Conservation (phyloP, 2,113 vertebrate species). For the Rattus rattus region DNA sequence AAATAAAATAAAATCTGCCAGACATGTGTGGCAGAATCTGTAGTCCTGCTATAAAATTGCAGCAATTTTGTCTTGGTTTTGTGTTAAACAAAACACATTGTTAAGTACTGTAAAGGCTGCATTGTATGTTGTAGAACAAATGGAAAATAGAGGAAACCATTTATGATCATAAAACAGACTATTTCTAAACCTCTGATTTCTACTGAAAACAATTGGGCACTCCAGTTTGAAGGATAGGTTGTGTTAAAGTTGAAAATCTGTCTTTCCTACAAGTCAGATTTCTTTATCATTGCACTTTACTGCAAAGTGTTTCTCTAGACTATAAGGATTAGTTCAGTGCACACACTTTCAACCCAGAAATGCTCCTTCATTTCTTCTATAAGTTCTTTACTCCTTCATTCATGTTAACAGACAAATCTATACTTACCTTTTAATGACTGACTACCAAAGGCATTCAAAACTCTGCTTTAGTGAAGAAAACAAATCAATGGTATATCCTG, state of each 20-base stretch:
- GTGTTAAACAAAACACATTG: neutral
- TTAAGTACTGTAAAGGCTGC: neutral
- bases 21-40: neutral
- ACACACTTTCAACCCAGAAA: neutral
- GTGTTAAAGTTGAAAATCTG: neutral
- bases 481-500: neutral
- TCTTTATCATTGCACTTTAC: neutral
- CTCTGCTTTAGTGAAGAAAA: neutral
- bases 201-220: neutral
- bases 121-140: neutral
- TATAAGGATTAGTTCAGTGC: neutral
- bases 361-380: neutral
- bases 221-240: neutral
- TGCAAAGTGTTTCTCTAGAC: neutral
- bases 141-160: neutral
- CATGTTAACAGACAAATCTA: neutral
- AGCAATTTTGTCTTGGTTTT: neutral
- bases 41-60: neutral
- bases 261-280: fast-evolving
- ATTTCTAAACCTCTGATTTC: neutral
- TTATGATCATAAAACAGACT: neutral
- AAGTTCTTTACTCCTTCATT: neutral
- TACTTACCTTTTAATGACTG: neutral
- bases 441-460: neutral
- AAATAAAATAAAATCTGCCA: neutral